These are phyloP conservation scores for Oreochromis aureus DNA, from an alignment of 2,113 vertebrate species.

Conservation along the genomic window DNA sequence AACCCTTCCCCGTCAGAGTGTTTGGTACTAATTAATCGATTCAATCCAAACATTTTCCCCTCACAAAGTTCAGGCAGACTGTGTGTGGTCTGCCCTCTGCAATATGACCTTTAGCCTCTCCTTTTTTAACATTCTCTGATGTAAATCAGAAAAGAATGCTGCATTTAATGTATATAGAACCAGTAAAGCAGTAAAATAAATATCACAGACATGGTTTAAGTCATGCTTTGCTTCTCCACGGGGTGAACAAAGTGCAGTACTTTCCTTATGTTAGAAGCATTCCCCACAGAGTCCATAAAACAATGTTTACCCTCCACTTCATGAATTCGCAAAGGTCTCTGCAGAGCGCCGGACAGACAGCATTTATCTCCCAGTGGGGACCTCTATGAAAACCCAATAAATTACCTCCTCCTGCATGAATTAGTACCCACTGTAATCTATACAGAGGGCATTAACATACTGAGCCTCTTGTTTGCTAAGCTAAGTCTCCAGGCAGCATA, in stretches of 20 bases:
- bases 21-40: not conserved
- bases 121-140: not conserved
- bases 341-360: constrained; percentile 30
- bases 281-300: constrained; percentile 41
- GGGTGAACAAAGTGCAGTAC: not conserved
- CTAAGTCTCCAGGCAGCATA: not conserved
- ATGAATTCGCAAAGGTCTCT: constrained; percentile 48
- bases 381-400: constrained; percentile 52
- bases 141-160: not conserved
- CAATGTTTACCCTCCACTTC: constrained; percentile 41
- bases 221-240: not conserved
- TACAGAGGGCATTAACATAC: constrained; percentile 49
- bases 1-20: not conserved
- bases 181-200: not conserved
- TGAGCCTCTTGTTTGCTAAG: not conserved
- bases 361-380: constrained; percentile 55
- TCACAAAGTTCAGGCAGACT: not conserved
- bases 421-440: constrained; percentile 55
- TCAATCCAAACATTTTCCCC: not conserved
- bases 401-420: constrained; percentile 58
- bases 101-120: not conserved
- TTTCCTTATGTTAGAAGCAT: not conserved
- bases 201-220: not conserved
- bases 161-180: not conserved
- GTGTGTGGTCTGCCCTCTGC: not conserved